Conservation (phyloP, 2,888 invertebrate genomes). For the Ctena decussata region DNA sequence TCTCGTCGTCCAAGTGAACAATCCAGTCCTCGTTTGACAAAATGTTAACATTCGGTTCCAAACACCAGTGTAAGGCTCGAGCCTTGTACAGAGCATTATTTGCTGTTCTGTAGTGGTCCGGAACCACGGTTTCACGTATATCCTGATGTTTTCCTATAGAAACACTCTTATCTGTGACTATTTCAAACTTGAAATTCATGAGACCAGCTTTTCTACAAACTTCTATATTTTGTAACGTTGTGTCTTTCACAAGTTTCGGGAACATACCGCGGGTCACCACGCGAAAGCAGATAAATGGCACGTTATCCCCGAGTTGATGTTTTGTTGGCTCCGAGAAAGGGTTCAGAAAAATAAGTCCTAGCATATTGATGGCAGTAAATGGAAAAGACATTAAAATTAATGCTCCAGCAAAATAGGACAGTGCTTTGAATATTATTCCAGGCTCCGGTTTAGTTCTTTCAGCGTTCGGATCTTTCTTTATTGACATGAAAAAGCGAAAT, state of each 20-base stretch:
- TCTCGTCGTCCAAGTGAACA: constrained; percentile 40
- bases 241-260: constrained; percentile 63
- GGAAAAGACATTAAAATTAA: neutral
- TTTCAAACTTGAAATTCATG: constrained; percentile 68
- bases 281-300: constrained; percentile 70
- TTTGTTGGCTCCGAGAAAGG: neutral
- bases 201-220: constrained; percentile 59
- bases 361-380: neutral
- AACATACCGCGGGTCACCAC: constrained; percentile 71
- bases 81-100: constrained; percentile 39
- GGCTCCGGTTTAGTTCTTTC: neutral
- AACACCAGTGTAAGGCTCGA: constrained; percentile 32
- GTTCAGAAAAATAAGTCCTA: neutral
- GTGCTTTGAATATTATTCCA: neutral
- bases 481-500: neutral
- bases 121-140: constrained; percentile 40
- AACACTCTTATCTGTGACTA: constrained; percentile 67
- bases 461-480: neutral
- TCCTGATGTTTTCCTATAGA: constrained; percentile 2
- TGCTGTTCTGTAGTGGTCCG: constrained; percentile 14
- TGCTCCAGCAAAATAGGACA: neutral
- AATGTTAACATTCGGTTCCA: constrained; percentile 25
- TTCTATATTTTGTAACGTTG: constrained; percentile 26
- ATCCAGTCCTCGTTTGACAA: constrained; percentile 40
- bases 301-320: neutral